phyloP scores from a whole-genome alignment of 1,140 invertebrate genomes.

The Ceratosolen fusciceps region DNA sequence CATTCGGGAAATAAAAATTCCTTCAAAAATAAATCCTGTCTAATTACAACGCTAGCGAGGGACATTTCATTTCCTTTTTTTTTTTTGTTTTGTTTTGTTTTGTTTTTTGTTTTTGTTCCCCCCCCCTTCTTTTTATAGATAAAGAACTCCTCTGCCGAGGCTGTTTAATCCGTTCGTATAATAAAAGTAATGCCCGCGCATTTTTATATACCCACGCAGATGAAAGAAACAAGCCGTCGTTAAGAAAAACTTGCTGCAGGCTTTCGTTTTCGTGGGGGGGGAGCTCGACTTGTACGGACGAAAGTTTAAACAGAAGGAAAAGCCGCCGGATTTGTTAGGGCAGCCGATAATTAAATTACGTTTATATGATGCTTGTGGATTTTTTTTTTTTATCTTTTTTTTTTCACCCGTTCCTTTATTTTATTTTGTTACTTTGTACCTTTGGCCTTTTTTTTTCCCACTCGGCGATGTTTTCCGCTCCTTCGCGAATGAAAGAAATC shows the following conservation, averaged over 20 bases:
- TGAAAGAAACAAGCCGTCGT: background rate
- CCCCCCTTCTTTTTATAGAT: no score
- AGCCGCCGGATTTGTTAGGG: conserved; percentile 10
- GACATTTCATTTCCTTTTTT: conserved; percentile 24
- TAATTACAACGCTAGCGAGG: background rate
- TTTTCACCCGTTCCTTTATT: background rate
- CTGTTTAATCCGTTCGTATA: background rate
- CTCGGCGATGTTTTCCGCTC: no score
- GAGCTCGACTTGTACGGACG: background rate
- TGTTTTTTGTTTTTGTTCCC: no score
- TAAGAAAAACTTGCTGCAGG: no score
- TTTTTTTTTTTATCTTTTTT: background rate
- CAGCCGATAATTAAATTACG: conserved; percentile 40
- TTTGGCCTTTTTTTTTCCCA: no score
- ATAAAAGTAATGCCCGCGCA: background rate
- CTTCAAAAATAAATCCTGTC: background rate
- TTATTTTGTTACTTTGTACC: background rate
- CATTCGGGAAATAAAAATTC: background rate
- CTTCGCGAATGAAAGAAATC: background rate
- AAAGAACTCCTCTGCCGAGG: no score
- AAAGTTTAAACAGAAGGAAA: background rate
- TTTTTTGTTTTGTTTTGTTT: no score
- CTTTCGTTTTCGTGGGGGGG: no score
- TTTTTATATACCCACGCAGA: background rate
- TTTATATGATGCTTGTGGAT: background rate